Base-by-base conservation (phyloP, 2,797 vertebrate genomes). In the Rachycentron canadum region DNA sequence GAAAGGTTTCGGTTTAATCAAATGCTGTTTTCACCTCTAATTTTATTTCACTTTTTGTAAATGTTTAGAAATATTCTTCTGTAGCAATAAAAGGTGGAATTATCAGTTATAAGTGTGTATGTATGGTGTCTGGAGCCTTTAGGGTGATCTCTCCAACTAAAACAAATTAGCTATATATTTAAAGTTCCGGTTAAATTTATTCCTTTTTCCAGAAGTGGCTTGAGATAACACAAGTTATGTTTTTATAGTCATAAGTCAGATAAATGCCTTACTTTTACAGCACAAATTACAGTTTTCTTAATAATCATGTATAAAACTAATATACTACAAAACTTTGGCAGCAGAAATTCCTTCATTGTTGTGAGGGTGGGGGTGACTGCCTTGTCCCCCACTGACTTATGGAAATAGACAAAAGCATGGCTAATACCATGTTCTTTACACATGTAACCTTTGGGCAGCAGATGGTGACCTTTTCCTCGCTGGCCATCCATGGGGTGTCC, bases 391-490 rank as follows among this genome's bases (percentile, higher is more conserved):
- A 0, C 58, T 79, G 73, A 63, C 62, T 75, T 45, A 50, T 81
- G 30, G 65, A 84, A 80, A 71, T 28, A 23, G 45, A 34, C 34
- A 23, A 73, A 67, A 85, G 64, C 73, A n/a, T 34, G 45, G 43
- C 63, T 80, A 69, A 85, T 49, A 57, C 65, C 40, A 4, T 41
- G 34, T 23, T 71, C 79, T 89, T 87, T 81, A 81, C 72, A 72
- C 68, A 26, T 50, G 47, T 85, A 84, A 93, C 92, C 93, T 90
- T 85, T 89, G 66, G 71, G 83, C 75, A 62, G 88, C 93, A 94
- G 93, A 93, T 94, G 92, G 92, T 91, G 90, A 93, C 88, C 93
- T 87, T 82, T 78, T 71, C 73, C 52, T 65, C 7, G 40, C 84
- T 81, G 82, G 72, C 73, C 85, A 45, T 86, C 78, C 77, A 17